These are phyloP conservation scores for Oncorhynchus tshawytscha DNA, from an alignment of 2,113 vertebrate genomes.

Conservation along the genomic window DNA sequence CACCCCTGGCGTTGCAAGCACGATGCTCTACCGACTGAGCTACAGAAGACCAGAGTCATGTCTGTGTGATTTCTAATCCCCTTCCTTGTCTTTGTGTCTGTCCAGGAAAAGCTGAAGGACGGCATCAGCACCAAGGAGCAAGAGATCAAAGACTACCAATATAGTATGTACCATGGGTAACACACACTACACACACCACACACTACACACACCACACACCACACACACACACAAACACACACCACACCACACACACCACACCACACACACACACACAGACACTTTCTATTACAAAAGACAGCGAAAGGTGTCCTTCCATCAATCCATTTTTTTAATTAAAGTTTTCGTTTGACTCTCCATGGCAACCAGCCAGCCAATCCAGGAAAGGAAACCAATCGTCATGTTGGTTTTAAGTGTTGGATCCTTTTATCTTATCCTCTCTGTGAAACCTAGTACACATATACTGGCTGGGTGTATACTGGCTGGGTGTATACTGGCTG, in stretches of 20 bases:
- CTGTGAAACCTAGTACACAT: not conserved
- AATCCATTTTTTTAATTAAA: not conserved
- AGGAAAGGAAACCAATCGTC: constrained; percentile 15
- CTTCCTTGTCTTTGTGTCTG: constrained; percentile 1
- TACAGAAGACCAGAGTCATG: too few relatives aligned
- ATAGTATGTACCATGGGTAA: constrained; percentile 76
- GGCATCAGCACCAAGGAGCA: constrained; percentile 78
- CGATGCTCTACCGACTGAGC: too few relatives aligned
- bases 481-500: too few relatives aligned
- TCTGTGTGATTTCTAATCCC: not conserved
- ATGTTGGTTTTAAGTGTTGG: not conserved
- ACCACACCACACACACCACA: too few relatives aligned
- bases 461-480: too few relatives aligned
- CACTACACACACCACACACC: too few relatives aligned
- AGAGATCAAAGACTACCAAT: constrained; percentile 76
- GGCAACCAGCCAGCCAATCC: constrained; percentile 6
- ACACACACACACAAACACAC: too few relatives aligned
- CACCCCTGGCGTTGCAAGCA: too few relatives aligned
- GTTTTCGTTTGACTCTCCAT: not conserved
- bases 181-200: not conserved
- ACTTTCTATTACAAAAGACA: not conserved
- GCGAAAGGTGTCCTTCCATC: too few relatives aligned
- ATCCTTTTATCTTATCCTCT: constrained; percentile 11
- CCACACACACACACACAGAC: not conserved
- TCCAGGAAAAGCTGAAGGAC: constrained; percentile 79